phyloP scores from a whole-genome alignment of 2,888 invertebrate species.

The Patella pellucida region DNA sequence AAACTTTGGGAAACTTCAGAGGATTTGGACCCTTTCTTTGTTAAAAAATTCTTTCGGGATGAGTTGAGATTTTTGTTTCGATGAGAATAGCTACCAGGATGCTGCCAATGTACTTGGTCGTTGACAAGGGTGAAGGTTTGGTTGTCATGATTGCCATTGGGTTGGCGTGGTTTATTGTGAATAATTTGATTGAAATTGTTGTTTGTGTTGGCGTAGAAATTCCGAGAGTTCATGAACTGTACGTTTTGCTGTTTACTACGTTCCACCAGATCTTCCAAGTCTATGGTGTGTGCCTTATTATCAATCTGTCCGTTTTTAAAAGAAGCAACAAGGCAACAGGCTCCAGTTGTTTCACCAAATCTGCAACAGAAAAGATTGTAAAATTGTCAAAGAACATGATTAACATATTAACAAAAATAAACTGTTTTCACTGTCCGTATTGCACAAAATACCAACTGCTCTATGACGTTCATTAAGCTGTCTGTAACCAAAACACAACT shows the following conservation, averaged over 20 bases:
- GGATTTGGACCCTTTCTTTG: not conserved
- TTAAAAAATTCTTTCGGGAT: not conserved
- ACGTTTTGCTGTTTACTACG: not conserved
- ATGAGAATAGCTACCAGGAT: not conserved
- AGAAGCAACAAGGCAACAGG: constrained; percentile 57
- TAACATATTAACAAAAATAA: not conserved
- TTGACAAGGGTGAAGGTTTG: constrained; percentile 9
- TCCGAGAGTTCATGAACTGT: not conserved
- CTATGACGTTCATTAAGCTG: not conserved
- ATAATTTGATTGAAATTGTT: not conserved
- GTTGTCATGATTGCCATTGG: not conserved
- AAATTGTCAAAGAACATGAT: constrained; percentile 1
- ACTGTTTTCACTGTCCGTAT: not conserved
- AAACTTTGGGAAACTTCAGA: not conserved
- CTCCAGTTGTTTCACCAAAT: constrained; percentile 60
- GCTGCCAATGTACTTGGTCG: constrained; percentile 4
- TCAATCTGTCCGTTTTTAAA: constrained; percentile 53
- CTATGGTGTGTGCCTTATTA: constrained; percentile 51
- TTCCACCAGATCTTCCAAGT: constrained; percentile 53
- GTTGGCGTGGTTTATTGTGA: not conserved
- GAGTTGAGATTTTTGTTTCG: constrained; percentile 5
- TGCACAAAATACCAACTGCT: not conserved
- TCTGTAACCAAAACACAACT: not conserved
- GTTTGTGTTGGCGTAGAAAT: constrained; percentile 1
- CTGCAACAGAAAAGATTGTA: constrained; percentile 38